A percentile compares a stretch with the other conserved stretches of the same genome.
Evolutionary conservation across 2,113 vertebrate species (phyloP).

Genomic region (Pituophis catenifer): DNA sequence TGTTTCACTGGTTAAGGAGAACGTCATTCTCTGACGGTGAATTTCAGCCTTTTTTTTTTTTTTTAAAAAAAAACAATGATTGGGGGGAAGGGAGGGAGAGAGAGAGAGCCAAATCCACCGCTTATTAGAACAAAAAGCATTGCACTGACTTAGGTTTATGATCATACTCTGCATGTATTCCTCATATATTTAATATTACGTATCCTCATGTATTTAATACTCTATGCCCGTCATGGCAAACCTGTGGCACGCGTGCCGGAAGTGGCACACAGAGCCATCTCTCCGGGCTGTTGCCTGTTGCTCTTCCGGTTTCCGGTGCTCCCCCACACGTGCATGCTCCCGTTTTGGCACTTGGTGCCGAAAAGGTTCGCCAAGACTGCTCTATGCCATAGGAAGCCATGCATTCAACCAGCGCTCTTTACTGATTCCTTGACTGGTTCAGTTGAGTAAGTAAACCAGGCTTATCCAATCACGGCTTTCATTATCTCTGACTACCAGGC

Average conservation of each 20-base stretch:
- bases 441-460: neutral
- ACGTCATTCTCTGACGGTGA: neutral
- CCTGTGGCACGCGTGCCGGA: no score
- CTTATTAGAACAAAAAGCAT: neutral
- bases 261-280: no score
- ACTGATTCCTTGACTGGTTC: neutral
- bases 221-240: neutral
- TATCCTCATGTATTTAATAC: neutral
- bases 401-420: neutral
- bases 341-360: no score
- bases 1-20: neutral
- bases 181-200: neutral
- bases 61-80: no score
- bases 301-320: no score
- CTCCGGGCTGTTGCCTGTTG: no score
- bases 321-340: no score
- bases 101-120: neutral
- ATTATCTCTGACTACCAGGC: neutral
- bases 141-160: neutral
- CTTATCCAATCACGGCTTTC: neutral
- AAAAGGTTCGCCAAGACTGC: no score
- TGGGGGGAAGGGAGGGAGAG: rapidly evolving
- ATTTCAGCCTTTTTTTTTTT: neutral
- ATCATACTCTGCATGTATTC: neutral
- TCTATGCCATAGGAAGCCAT: neutral